Conservation (phyloP, 2,797 vertebrate species). For the Pangasius macronema region DNA sequence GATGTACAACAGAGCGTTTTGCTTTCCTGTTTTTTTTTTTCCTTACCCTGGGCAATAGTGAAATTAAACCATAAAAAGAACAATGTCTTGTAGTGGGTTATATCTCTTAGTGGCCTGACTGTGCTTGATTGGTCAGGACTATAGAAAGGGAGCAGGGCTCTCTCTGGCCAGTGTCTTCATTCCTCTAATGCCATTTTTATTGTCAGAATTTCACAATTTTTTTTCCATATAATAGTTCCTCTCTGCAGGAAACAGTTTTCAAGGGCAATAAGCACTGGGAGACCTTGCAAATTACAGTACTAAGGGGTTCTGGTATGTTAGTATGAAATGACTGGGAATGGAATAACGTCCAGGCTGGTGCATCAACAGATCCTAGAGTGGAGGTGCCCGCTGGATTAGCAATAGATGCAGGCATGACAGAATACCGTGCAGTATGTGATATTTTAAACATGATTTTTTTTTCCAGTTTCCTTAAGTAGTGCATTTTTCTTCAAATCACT, state of each 20-base stretch:
- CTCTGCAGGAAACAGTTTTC: not conserved
- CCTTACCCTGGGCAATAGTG: not conserved
- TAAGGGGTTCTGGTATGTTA: not conserved
- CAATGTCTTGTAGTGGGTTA: not conserved
- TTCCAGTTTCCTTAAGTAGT: not conserved
- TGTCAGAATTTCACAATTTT: not conserved
- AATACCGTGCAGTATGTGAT: not conserved
- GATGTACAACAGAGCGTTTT: not conserved
- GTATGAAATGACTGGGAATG: not conserved
- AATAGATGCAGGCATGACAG: no score
- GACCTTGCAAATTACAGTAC: not conserved
- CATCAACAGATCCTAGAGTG: not conserved
- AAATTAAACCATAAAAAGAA: conserved; percentile 11
- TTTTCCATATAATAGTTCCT: not conserved
- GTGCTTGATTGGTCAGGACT: not conserved
- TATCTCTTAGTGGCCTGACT: not conserved
- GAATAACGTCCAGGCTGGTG: not conserved
- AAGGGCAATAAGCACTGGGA: not conserved
- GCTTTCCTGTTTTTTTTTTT: not conserved
- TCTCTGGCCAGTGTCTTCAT: not conserved
- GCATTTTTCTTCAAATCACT: not conserved
- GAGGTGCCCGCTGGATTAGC: not conserved
- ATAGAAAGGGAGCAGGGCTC: not conserved
- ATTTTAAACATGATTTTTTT: not conserved
- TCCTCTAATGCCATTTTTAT: not conserved